Evolutionary conservation across 2,888 invertebrate species (phyloP), one percentile per base, ranked within the genome.

Genomic region (Epirrhoe tristata): DNA sequence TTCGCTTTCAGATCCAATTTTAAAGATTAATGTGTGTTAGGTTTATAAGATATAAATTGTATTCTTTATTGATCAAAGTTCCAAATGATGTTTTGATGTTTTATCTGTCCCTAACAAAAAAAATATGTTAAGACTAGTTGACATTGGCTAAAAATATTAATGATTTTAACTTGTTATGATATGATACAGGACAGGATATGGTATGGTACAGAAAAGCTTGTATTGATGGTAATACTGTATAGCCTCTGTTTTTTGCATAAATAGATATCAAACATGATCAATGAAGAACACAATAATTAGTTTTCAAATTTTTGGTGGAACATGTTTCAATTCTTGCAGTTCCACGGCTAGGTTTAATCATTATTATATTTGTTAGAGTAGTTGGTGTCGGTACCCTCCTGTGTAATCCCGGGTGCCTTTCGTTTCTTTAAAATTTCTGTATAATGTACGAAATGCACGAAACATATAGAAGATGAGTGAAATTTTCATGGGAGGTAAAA

Each of bases 401-500:
- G 83, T 94, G 88, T 94, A 93, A 91, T 90, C 88, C 83, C 74
- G 93, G 94, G 93, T 93, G 91, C 93, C 94, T 87, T 92, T 93
- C 86, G 89, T 93, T 91, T 81, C 83, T 85, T 84, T 84, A 78
- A 89, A 87, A 87, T 93, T 93, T 95, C 96, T 96, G 96, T 96
- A 96, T 96, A 95, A 96, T 96, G 95, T 96, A 96, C 94, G 96
- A 96, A 96, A 96, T 96, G 96, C 96, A 96, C 96, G 96, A 96
- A 96, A 96, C 96, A 95, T 96, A 95, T 96, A 96, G 96, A 96
- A 96, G 96, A 96, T 96, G 95, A 87, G 83, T 89, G 84, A 87
- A 88, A 90, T 84, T 87, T 85, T 85, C 85, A 81, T 80, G 80
- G 70, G 79, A 86, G 83, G 83, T 82, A 84, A 81, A 86, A 84